Evolutionary conservation across 2,888 invertebrate genomes (phyloP).

Genomic region (Cerceris ruficornis): DNA sequence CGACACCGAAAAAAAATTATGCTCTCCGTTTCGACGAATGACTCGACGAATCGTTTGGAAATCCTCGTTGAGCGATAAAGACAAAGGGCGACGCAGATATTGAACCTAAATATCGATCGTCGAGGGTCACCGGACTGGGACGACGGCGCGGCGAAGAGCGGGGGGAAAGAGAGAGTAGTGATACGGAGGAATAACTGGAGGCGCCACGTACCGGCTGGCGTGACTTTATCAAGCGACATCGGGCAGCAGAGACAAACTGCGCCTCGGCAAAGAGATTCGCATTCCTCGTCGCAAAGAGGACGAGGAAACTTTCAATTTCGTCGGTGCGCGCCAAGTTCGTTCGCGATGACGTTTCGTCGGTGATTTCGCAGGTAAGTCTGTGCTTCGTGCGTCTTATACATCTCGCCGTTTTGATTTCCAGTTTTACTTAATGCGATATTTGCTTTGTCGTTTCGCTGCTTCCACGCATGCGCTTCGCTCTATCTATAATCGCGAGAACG

Average conservation of each 20-base stretch:
- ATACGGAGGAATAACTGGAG: slow-evolving; percentile 6
- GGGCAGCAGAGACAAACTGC: not conserved
- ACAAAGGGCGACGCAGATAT: not conserved
- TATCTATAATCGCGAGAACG: too few relatives aligned
- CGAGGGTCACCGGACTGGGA: not conserved
- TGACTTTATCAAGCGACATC: slow-evolving; percentile 34
- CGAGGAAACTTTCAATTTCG: not conserved
- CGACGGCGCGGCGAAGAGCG: not conserved
- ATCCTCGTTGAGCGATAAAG: not conserved
- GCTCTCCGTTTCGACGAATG: too few relatives aligned
- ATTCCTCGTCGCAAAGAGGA: not conserved
- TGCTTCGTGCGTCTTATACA: too few relatives aligned
- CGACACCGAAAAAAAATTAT: too few relatives aligned
- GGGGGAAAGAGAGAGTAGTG: not conserved
- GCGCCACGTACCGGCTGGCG: slow-evolving; percentile 40
- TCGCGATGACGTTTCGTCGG: not conserved
- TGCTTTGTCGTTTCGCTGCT: too few relatives aligned
- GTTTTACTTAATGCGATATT: too few relatives aligned
- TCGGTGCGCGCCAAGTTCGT: not conserved
- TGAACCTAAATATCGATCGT: not conserved
- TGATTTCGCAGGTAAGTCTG: too few relatives aligned
- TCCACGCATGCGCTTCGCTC: too few relatives aligned
- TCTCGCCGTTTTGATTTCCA: too few relatives aligned
- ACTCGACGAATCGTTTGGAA: too few relatives aligned
- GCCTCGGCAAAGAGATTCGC: not conserved